Evolutionary conservation across 1,140 invertebrate species (phyloP).

Genomic region (Idris sp.): DNA sequence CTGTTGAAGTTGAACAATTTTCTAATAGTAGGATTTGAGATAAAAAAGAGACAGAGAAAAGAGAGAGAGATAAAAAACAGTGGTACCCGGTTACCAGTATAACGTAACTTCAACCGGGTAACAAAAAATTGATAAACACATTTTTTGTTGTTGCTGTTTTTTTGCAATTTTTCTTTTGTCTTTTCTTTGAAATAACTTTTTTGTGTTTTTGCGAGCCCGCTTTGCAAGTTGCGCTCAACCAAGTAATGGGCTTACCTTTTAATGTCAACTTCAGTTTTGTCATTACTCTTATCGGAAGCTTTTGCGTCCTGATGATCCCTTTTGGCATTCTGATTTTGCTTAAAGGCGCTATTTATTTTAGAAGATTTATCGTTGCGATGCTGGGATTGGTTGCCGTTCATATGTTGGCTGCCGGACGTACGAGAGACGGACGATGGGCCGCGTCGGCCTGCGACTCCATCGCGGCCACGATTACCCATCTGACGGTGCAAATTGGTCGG

Average conservation of each 20-base stretch:
- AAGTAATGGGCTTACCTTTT: conserved; percentile 78
- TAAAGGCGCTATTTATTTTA: conserved; percentile 78
- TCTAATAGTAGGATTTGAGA: too few relatives aligned
- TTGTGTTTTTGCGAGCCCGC: conserved; percentile 70
- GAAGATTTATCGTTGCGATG: conserved; percentile 79
- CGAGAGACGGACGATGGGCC: conserved; percentile 75
- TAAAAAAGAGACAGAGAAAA: too few relatives aligned
- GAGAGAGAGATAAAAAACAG: too few relatives aligned
- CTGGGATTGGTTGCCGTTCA: conserved; percentile 78
- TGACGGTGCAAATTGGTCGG: conserved; percentile 68
- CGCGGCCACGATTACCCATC: conserved; percentile 78
- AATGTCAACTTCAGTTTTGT: conserved; percentile 76
- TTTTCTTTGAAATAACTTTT: too few relatives aligned
- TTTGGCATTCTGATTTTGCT: conserved; percentile 78
- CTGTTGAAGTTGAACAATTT: too few relatives aligned
- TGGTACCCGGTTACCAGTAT: too few relatives aligned
- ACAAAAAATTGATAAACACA: too few relatives aligned
- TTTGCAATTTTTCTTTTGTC: too few relatives aligned
- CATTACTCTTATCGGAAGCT: conserved; percentile 76
- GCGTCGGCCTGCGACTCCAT: conserved; percentile 77
- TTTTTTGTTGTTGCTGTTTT: too few relatives aligned
- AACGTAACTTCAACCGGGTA: too few relatives aligned
- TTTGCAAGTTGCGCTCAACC: conserved; percentile 47
- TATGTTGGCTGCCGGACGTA: conserved; percentile 77
- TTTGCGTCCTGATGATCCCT: conserved; percentile 78